Evolutionary conservation across 2,888 invertebrate species (phyloP).

Genomic region (Habrosyne pyritoides): DNA sequence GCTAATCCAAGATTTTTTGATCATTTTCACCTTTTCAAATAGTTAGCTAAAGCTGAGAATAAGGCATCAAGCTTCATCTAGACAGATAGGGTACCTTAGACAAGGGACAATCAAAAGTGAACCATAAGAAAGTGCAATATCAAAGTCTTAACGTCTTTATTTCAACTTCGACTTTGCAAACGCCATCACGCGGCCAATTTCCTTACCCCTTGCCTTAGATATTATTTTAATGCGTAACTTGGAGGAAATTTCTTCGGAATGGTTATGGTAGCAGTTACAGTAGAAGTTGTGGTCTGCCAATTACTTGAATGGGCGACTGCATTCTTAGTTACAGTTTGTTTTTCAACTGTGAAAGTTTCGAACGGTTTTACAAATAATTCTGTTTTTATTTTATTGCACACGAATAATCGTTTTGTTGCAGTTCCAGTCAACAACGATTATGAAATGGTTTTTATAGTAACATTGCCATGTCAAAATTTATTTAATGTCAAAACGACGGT

Average conservation of each 20-base stretch:
- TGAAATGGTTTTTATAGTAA: too few species aligned
- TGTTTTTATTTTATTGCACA: background rate
- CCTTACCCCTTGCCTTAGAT: slow-evolving; percentile 53
- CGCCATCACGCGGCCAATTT: slow-evolving; percentile 72
- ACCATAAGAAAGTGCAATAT: slow-evolving; percentile 45
- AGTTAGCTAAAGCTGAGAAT: too few species aligned
- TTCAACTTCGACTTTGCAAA: slow-evolving; percentile 57
- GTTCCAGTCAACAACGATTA: background rate
- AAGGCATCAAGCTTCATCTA: background rate
- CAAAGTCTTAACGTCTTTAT: slow-evolving; percentile 62
- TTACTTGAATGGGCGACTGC: slow-evolving; percentile 62
- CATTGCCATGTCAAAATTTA: too few species aligned
- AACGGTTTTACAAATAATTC: background rate
- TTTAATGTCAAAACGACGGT: too few species aligned
- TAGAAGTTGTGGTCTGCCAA: slow-evolving; percentile 65
- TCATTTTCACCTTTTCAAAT: too few species aligned
- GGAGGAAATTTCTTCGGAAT: slow-evolving; percentile 57
- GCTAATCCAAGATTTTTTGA: too few species aligned
- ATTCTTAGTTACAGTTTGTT: slow-evolving; percentile 46
- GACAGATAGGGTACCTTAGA: background rate
- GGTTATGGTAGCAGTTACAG: slow-evolving; percentile 63
- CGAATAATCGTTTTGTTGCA: background rate
- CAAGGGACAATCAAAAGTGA: background rate
- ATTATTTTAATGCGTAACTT: slow-evolving; percentile 69
- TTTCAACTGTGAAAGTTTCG: slow-evolving; percentile 28